A percentile compares a stretch with the other conserved stretches of the same genome.
These are phyloP conservation scores for Crepidodera aurea DNA, from an alignment of 2,888 invertebrate species.

Conservation along the genomic window DNA sequence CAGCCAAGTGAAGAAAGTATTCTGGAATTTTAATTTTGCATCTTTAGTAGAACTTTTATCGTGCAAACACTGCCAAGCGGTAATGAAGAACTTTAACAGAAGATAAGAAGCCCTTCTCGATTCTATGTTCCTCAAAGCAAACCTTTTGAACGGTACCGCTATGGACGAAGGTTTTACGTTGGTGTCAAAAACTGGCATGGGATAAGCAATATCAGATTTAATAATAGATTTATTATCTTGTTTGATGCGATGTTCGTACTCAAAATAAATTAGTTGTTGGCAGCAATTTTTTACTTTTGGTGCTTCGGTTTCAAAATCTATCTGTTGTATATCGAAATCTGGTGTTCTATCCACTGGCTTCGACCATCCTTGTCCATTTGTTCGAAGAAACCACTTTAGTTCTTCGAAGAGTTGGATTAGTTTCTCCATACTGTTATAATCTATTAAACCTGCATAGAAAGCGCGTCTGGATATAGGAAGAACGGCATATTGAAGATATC, in stretches of 20 bases:
- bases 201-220: conserved; percentile 49
- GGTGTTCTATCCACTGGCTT: conserved; percentile 43
- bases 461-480: conserved; percentile 68
- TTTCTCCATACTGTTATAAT: conserved; percentile 65
- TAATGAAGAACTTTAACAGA: conserved; percentile 64
- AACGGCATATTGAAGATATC: conserved; percentile 68
- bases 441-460: conserved; percentile 70
- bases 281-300: conserved; percentile 40
- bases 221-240: conserved; percentile 49
- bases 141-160: conserved; percentile 67
- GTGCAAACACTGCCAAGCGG: conserved; percentile 62
- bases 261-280: conserved; percentile 42
- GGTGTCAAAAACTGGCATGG: conserved; percentile 70
- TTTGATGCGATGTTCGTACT: conserved; percentile 39
- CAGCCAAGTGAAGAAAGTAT: conserved; percentile 67
- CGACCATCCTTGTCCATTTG: conserved; percentile 69
- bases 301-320: conserved; percentile 38
- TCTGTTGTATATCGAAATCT: conserved; percentile 33
- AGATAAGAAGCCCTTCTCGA: conserved; percentile 58
- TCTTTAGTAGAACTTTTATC: conserved; percentile 56
- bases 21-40: conserved; percentile 62
- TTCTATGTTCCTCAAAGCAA: conserved; percentile 62
- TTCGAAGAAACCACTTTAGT: conserved; percentile 66
- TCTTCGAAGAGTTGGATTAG: conserved; percentile 67
- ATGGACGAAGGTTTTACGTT: conserved; percentile 63